These are phyloP conservation scores for Dinomys branickii DNA, from an alignment of 2,113 vertebrate species.

Conservation along the genomic window DNA sequence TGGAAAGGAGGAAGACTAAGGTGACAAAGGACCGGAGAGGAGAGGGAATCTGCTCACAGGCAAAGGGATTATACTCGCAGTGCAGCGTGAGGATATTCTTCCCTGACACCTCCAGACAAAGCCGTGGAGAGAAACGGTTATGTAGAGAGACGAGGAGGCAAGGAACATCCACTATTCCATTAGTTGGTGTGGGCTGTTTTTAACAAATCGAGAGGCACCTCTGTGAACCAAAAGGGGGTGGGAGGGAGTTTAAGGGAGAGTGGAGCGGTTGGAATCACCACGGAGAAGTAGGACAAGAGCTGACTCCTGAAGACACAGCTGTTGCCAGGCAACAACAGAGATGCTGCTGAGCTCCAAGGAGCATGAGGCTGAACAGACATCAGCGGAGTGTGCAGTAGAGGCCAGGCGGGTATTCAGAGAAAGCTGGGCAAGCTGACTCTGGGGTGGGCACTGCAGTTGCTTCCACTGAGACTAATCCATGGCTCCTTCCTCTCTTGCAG, in stretches of 20 bases:
- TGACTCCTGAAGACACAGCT: background rate
- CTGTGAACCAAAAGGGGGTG: background rate
- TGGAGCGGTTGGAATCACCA: background rate
- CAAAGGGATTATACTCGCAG: background rate
- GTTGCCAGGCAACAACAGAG: background rate
- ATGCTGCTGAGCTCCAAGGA: background rate
- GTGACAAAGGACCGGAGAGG: background rate
- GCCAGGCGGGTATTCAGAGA: background rate
- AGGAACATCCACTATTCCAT: background rate
- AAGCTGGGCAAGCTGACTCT: background rate
- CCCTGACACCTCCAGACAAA: background rate
- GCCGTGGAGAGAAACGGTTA: background rate
- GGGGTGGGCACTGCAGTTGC: background rate
- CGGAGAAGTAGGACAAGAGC: background rate
- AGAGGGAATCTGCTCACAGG: background rate
- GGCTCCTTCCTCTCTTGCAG: too few species aligned
- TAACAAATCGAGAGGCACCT: background rate
- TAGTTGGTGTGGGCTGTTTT: background rate
- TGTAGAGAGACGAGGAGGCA: fast-evolving
- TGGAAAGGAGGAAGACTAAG: background rate
- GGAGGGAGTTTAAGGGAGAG: background rate
- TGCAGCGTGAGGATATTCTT: background rate
- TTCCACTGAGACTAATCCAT: background rate
- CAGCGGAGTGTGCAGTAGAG: background rate
- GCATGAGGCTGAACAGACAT: background rate